Evolutionary conservation across 2,113 vertebrate genomes (phyloP), one percentile per base, ranked within the genome.

Genomic region (Macquaria ambigua): DNA sequence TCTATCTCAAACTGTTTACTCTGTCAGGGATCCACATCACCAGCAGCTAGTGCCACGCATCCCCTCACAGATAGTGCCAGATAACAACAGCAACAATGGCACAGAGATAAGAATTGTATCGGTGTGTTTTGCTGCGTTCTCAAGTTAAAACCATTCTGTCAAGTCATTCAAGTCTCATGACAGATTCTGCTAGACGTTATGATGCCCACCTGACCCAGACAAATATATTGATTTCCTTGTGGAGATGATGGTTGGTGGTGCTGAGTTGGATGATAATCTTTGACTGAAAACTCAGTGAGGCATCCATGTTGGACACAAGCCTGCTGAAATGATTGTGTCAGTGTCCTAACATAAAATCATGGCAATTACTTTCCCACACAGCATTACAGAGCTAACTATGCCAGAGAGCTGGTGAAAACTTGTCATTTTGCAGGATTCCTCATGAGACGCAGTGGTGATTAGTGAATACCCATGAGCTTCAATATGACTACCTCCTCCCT

Each of bases 401-500:
- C 85, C 81, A 87, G 81, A 50, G 73, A 69, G 72, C 74, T 72
- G 79, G 85, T 58, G 81, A 69, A 86, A 87, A 83, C 37, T 56
- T 85, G 87, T 84, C 79, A 82, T 76, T 89, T 78, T 81, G 37
- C 85, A 69, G 85, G 68, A 84, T 87, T 86, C 81, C 89, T 84
- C 82, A 53, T 50, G 84, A 77, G 90, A 86, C 18, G 2, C 69
- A 37, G 75, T 68, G 86, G 74, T 89, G 82, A 93, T 93, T 91
- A 90, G 74, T 75, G 79, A 89, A 84, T 77, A 75, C 89, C 85
- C 90, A 84, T 66, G 83, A 88, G 91, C 67, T 82, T 93, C 77
- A 86, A 53, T 74, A 64, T 79, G 70, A 90, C 78, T 82, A 41
- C 50, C 77, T 88, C 82, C 74, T 91, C 90, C 88, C 83, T 75